Conservation (phyloP, 1,140 invertebrate genomes). For the Matsumurasca onukii region DNA sequence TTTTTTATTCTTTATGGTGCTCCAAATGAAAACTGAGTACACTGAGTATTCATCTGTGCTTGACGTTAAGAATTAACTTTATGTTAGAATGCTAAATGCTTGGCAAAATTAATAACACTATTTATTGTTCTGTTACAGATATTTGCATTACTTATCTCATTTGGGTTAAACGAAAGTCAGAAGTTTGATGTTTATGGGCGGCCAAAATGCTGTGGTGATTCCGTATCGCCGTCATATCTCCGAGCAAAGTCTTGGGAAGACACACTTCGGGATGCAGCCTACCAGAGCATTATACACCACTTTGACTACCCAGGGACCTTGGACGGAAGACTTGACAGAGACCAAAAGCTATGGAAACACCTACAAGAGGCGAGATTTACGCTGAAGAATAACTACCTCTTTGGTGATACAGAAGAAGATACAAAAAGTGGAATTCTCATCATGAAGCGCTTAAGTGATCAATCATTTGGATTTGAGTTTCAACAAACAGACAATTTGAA, state of each 20-base stretch:
- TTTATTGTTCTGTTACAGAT: slow-evolving; percentile 13
- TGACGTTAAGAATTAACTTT: no score
- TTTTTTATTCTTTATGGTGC: no score
- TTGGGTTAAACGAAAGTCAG: not conserved
- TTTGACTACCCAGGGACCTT: slow-evolving; percentile 36
- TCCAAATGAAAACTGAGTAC: no score
- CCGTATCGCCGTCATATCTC: not conserved
- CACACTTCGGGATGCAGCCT: slow-evolving; percentile 36
- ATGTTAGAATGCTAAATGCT: no score
- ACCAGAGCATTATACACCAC: slow-evolving; percentile 36
- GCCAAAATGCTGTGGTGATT: slow-evolving; percentile 3
- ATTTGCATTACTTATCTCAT: not conserved
- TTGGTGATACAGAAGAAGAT: slow-evolving; percentile 14
- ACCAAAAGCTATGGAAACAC: slow-evolving; percentile 37
- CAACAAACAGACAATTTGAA: slow-evolving; percentile 28
- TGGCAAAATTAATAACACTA: no score
- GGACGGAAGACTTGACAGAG: slow-evolving; percentile 36
- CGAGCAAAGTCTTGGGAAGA: slow-evolving; percentile 30
- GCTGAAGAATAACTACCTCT: not conserved
- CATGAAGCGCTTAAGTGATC: not conserved
- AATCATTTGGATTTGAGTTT: slow-evolving; percentile 32
- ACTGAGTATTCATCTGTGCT: no score
- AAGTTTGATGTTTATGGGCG: not conserved
- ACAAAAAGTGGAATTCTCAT: not conserved
- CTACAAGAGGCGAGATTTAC: slow-evolving; percentile 32